Conservation (phyloP, 2,888 invertebrate species). For the Pheosia tremula region DNA sequence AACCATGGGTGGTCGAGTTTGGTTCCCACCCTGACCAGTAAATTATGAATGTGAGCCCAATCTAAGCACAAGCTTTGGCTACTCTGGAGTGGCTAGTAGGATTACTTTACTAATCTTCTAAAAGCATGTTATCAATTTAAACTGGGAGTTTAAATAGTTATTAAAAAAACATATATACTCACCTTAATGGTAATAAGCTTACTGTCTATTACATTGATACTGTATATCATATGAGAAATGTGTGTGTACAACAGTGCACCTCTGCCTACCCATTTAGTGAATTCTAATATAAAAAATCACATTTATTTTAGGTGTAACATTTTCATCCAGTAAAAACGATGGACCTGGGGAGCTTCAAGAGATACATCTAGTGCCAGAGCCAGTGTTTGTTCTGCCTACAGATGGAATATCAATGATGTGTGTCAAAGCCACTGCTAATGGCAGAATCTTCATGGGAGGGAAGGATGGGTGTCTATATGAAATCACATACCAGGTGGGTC, state of each 20-base stretch:
- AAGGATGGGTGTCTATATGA: conserved; percentile 98
- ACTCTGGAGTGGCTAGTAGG: too few relatives aligned
- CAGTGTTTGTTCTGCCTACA: conserved; percentile 96
- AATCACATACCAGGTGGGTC: conserved; percentile 92
- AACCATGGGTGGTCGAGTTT: too few relatives aligned
- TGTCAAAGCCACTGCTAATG: conserved; percentile 91
- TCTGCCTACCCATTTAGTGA: not conserved
- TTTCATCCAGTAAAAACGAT: conserved; percentile 77
- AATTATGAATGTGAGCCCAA: too few relatives aligned
- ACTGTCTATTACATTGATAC: not conserved
- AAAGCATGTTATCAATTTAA: too few relatives aligned
- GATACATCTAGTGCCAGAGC: conserved; percentile 96
- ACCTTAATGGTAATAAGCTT: too few relatives aligned
- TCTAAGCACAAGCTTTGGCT: too few relatives aligned
- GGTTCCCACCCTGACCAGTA: too few relatives aligned
- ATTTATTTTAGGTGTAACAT: conserved; percentile 77
- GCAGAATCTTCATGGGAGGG: conserved; percentile 97
- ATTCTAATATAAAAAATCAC: not conserved
- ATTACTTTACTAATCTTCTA: too few relatives aligned
- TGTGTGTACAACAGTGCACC: too few relatives aligned
- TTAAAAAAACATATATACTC: too few relatives aligned
- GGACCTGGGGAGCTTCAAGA: conserved; percentile 85
- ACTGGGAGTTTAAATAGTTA: too few relatives aligned
- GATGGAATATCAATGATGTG: conserved; percentile 94
- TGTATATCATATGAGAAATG: not conserved